Conservation (phyloP, 2,888 invertebrate genomes). For the Leptarthrus brevirostris region DNA sequence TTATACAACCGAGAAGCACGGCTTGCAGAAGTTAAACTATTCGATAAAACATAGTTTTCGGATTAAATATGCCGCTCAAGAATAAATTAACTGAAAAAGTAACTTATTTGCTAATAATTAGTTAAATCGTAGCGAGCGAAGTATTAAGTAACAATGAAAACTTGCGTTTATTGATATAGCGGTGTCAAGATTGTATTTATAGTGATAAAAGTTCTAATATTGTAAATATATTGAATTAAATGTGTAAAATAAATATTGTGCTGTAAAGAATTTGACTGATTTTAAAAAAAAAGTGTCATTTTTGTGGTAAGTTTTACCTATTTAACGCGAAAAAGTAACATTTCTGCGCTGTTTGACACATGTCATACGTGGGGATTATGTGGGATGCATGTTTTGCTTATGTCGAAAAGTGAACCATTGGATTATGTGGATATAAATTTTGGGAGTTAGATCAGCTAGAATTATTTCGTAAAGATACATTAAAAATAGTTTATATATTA, state of each 20-base stretch:
- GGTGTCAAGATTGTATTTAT: background rate
- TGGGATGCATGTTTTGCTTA: too few species aligned
- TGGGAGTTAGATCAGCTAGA: too few species aligned
- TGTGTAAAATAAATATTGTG: background rate
- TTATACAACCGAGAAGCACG: slow-evolving; percentile 8
- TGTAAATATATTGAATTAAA: slow-evolving; percentile 18
- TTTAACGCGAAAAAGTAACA: background rate
- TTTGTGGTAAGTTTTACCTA: slow-evolving; percentile 15
- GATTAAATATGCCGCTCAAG: slow-evolving; percentile 29
- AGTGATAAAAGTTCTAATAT: background rate
- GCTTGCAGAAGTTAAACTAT: slow-evolving; percentile 1
- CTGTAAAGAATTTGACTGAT: background rate
- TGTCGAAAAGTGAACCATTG: too few species aligned
- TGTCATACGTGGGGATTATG: slow-evolving; percentile 47
- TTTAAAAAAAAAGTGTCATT: background rate
- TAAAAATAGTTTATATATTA: too few species aligned
- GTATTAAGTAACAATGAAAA: slow-evolving; percentile 12
- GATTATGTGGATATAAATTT: too few species aligned
- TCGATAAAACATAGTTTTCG: background rate
- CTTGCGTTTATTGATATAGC: slow-evolving; percentile 4
- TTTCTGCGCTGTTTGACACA: slow-evolving; percentile 20
- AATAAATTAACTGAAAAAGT: background rate
- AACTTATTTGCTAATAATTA: slow-evolving; percentile 8
- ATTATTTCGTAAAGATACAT: too few species aligned
- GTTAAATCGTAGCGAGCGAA: slow-evolving; percentile 19